Evolutionary conservation across 2,797 vertebrate species (phyloP), one percentile per base, ranked within the genome.

Genomic region (Gymnodraco acuticeps): DNA sequence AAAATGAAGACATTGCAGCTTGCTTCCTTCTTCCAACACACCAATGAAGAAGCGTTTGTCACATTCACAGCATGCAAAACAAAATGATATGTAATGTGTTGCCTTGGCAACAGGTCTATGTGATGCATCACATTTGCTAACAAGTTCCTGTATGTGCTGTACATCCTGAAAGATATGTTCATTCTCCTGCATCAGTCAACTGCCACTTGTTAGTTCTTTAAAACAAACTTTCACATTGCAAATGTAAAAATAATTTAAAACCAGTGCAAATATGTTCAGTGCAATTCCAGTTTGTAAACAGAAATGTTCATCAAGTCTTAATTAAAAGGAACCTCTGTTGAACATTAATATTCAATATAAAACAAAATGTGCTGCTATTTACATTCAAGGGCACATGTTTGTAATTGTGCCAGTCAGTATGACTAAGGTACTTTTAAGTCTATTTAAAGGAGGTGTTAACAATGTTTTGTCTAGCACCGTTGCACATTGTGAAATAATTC

Each of bases 261-360:
- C 33, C 33, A 63, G 15, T 6, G 53, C 61, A 82, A 78, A 82
- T 62, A 76, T 38, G 50, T 70, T 54, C 31, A 69, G 46, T 65
- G 33, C 38, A 70, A 8, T 59, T 55, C 33, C 16, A 38, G 47
- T 48, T 67, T 62, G 65, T 3, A 1, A 13, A 33, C 16, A 23
- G 4, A 9, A 52, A 0, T 41, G 5, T 52, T 23, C 2, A 42
- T 5, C 1, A 27, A 41, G 4, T 38, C 10, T 43, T 10, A 23
- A 15, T 59, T n/a, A 51, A 50, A 42, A 56, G 33, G 13, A 13
- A 27, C 8, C 53, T 42, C 11, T 15, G 0, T 31, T 23, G 58
- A 56, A 52, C 17, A 47, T 16, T 31, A 10, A 23, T 8, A 10
- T 47, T 15, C 0, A 46, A 47, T 13, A 16, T 41, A 42, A 61